These are phyloP conservation scores for Sinocyclocheilus anophthalmus DNA, from an alignment of 2,113 vertebrate species.

Conservation along the genomic window DNA sequence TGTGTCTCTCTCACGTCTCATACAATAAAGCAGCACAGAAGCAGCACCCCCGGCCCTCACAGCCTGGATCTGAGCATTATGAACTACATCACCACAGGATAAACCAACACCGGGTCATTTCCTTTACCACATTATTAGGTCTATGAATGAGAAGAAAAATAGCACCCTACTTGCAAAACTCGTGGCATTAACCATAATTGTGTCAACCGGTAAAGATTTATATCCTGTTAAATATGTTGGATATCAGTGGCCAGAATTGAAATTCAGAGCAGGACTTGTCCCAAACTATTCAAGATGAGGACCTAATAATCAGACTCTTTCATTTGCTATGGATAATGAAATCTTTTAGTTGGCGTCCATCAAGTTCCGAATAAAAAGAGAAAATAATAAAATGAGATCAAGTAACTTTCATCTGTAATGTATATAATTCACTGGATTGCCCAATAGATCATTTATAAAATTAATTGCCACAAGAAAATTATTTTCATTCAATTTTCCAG, in stretches of 20 bases:
- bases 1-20: not conserved
- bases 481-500: not conserved
- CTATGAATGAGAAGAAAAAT: not conserved
- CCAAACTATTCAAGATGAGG: not conserved
- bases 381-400: not conserved
- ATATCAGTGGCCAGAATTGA: not conserved
- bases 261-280: not conserved
- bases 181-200: not conserved
- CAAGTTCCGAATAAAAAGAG: not conserved
- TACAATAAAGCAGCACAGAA: conserved; percentile 40
- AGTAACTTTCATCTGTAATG: not conserved
- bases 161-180: not conserved
- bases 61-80: conserved; percentile 28
- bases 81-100: conserved; percentile 19
- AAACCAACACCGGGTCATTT: conserved; percentile 18
- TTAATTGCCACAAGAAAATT: not conserved
- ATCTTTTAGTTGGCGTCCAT: not conserved
- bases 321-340: not conserved
- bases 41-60: conserved; percentile 25
- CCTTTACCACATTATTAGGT: not conserved
- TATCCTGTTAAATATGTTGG: not conserved
- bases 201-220: not conserved
- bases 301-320: not conserved
- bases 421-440: not conserved
- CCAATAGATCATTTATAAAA: not conserved